A percentile compares a stretch with the other conserved stretches of the same genome.
Evolutionary conservation across 1,140 invertebrate species (phyloP).

Genomic region (Heliconius nattereri): DNA sequence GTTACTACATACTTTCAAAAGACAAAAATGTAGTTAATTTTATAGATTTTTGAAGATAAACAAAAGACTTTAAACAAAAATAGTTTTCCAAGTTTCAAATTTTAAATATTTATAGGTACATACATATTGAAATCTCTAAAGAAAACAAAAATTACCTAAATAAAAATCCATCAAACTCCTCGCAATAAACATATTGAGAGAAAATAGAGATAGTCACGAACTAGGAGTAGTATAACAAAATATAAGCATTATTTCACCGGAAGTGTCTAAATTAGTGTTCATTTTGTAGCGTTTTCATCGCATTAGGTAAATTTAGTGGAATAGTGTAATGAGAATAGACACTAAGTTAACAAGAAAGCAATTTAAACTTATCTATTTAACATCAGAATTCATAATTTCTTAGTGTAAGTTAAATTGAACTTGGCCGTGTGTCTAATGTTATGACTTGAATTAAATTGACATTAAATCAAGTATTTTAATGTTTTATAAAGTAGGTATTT

Average conservation of each 20-base stretch:
- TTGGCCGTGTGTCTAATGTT: not conserved
- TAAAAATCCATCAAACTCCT: too few species aligned
- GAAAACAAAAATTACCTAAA: too few species aligned
- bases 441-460: not conserved
- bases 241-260: conserved; percentile 14
- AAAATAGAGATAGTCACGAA: not conserved
- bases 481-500: too few species aligned
- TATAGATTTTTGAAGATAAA: too few species aligned
- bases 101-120: too few species aligned
- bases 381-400: conserved; percentile 15
- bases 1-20: too few species aligned
- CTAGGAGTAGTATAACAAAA: not conserved
- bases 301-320: conserved; percentile 16
- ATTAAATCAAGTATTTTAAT: not conserved
- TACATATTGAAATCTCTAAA: too few species aligned
- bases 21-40: too few species aligned
- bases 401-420: not conserved
- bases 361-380: conserved; percentile 20
- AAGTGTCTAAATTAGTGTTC: conserved; percentile 4
- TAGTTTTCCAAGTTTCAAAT: too few species aligned
- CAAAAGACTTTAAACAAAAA: too few species aligned
- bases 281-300: conserved; percentile 18
- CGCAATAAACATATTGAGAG: not conserved
- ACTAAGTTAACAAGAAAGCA: conserved; percentile 24
- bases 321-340: conserved; percentile 11